phyloP scores from a whole-genome alignment of 2,888 invertebrate genomes.

The Amphipoea lucens region DNA sequence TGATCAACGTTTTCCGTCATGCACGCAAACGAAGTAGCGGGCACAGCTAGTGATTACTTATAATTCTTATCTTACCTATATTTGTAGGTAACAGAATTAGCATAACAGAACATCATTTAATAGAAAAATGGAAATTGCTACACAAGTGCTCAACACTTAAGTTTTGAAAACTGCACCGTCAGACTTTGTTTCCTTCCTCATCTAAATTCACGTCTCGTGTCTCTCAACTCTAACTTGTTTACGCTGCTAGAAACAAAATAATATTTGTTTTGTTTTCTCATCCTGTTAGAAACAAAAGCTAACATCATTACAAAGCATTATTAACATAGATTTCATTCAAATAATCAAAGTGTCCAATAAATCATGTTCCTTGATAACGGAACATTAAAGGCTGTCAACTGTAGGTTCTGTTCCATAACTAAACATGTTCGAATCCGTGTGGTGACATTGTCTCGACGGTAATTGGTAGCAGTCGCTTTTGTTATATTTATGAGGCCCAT shows the following conservation, averaged over 20 bases:
- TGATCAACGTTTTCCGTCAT: too few relatives aligned
- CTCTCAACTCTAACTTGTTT: constrained; percentile 20
- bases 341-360: constrained; percentile 49
- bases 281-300: constrained; percentile 19
- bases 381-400: constrained; percentile 61
- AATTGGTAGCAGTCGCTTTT: constrained; percentile 64
- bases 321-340: constrained; percentile 38
- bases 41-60: background rate
- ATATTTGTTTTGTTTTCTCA: constrained; percentile 8
- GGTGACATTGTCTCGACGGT: constrained; percentile 60
- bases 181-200: background rate
- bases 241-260: constrained; percentile 4
- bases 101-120: background rate
- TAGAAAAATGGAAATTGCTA: background rate
- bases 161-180: background rate
- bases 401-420: constrained; percentile 26
- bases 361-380: constrained; percentile 59
- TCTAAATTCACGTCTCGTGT: constrained; percentile 16
- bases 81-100: background rate
- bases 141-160: background rate
- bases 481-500: constrained; percentile 58
- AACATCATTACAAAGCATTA: constrained; percentile 20
- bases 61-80: background rate
- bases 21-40: too few relatives aligned
- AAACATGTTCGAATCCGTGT: constrained; percentile 58